Evolutionary conservation across 2,113 vertebrate genomes (phyloP), one percentile per base, ranked within the genome.

Genomic region (Ellobius talpinus): DNA sequence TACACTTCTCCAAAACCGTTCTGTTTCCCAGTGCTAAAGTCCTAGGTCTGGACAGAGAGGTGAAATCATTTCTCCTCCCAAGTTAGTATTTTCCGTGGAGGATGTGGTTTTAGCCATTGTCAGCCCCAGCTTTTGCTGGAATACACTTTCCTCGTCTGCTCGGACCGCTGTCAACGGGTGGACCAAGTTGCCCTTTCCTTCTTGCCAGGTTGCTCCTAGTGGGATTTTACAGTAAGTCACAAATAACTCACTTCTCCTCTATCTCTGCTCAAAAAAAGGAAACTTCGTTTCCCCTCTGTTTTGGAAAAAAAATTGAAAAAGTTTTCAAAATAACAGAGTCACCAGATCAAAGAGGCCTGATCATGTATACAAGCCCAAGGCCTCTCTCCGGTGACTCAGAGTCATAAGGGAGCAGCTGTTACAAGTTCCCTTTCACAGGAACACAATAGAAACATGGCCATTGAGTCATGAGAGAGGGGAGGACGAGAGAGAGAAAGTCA

Each of bases 271-370:
- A 89, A 79, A 87, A 87, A 96, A 91, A 96, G 92, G 77, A 97
- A 97, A 96, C 65, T 85, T 21, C 50, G 81, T 97, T 92, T 93
- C 96, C 87, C 70, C 84, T 95, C 76, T 93, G 81, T 96, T 97
- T 96, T 81, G 96, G 96, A 97, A 97, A 97, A 93, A 91, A 58
- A 73, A 97, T 96, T 96, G 93, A 93, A 65, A 58, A 91, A 92
- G 76, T 93, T 96, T 96, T 94, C 73, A 90, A 96, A 97, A 97
- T 96, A 93, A 95, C 81, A 95, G 66, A 96, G 86, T 95, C 82
- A 81, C 68, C 90, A 96, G 94, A 97, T 97, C 97, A 97, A 98
- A 98, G 89, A 72, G 24, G 16, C 23, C 58, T 47, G 86, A 63
- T 90, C 24, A 7, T 89, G 82, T 96, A 79, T 84, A 95, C 94